Base-by-base conservation (phyloP, 2,797 vertebrate species). In the Fistularia commersonii region DNA sequence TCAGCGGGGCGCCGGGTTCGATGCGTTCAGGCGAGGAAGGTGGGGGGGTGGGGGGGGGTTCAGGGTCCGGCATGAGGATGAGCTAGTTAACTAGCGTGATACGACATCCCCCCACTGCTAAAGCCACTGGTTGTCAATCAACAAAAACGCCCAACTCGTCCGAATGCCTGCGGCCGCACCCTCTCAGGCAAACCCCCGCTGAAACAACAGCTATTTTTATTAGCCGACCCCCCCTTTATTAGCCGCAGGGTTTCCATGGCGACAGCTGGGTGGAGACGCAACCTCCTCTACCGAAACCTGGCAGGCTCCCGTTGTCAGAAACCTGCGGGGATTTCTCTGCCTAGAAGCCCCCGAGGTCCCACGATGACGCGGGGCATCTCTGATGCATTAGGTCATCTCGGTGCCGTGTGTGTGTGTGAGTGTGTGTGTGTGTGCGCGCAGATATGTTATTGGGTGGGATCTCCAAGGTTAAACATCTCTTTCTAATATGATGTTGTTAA, bases 171-270 rank as follows among this genome's bases (percentile, higher is more conserved):
- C n/a, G n/a, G n/a, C n/a, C 12, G 38, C 5, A 40, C 3, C 12
- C 57, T 64, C 59, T 69, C n/a, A 60, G 51, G 68, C 74, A 74
- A 86, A 87, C 76, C 82, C 11, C 71, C 46, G 50, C 61, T 60
- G 63, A 51, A 40, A 77, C n/a, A n/a, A n/a, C n/a, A 72, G 77
- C 77, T 87, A 84, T 86, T 85, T 87, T 84, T 87, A 89, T 88
- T 89, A 87, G 81, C 88, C 84, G 87, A 76, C 80, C 56, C 43
- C 32, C n/a, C n/a, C n/a, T n/a, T n/a, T n/a, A n/a, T n/a, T n/a
- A n/a, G n/a, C n/a, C n/a, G n/a, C n/a, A n/a, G n/a, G n/a, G 76
- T 82, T 80, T 87, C 88, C 75, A 84, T 87, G 84, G 88, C 89
- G 81, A 90, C 79, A 61, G 41, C 8, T 77, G 84, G 89, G 89